These are phyloP conservation scores for Takifugu rubripes DNA, from an alignment of 2,797 vertebrate species.

Conservation along the genomic window DNA sequence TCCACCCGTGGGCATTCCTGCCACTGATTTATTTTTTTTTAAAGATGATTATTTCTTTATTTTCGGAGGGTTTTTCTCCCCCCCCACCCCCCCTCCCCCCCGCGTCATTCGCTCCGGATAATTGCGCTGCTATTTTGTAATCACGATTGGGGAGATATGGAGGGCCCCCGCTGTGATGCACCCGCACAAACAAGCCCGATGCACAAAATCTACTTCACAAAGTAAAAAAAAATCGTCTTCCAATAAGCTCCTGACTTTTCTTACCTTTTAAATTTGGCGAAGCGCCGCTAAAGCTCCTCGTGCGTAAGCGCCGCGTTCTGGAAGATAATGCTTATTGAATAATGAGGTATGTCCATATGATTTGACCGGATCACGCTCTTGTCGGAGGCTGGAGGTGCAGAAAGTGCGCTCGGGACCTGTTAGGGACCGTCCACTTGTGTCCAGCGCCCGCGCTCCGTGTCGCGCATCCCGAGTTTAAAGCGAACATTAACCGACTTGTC, in stretches of 20 bases:
- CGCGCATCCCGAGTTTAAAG: conserved; percentile 73
- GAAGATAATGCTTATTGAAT: conserved; percentile 90
- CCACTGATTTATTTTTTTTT: neutral
- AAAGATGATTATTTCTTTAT: too few relatives aligned
- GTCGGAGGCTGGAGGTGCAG: conserved; percentile 79
- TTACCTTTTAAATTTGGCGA: conserved; percentile 82
- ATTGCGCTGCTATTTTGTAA: conserved; percentile 88
- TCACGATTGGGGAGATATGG: conserved; percentile 77
- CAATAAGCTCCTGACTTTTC: conserved; percentile 79
- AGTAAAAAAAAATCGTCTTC: conserved; percentile 23
- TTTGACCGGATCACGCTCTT: conserved; percentile 91
- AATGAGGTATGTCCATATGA: conserved; percentile 95
- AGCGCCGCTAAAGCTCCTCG: conserved; percentile 83
- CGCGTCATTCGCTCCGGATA: conserved; percentile 78
- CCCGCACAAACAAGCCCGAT: conserved; percentile 67
- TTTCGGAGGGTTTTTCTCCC: too few relatives aligned
- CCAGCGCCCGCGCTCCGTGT: conserved; percentile 68
- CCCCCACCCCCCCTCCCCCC: conserved; percentile 56
- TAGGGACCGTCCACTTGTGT: conserved; percentile 82
- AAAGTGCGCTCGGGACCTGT: conserved; percentile 89
- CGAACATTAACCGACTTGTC: conserved; percentile 64
- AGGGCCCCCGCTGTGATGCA: conserved; percentile 77
- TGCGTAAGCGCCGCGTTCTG: conserved; percentile 85
- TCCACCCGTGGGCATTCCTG: too few relatives aligned
- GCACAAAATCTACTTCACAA: conserved; percentile 74